These are phyloP conservation scores for Carposina sasakii DNA, from an alignment of 1,140 invertebrate species.

Conservation along the genomic window DNA sequence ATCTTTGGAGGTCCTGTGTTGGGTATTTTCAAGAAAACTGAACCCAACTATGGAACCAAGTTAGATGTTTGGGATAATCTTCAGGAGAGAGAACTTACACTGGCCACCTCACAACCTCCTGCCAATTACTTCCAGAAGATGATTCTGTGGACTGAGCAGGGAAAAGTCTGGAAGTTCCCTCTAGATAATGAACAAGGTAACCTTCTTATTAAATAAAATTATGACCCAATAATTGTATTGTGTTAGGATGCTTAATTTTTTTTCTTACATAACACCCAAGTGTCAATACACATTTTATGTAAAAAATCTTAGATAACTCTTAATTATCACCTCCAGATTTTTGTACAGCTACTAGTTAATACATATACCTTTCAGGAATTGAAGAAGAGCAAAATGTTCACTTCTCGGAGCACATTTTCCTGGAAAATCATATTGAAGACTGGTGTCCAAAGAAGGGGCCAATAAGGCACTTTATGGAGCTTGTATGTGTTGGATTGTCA, in stretches of 20 bases:
- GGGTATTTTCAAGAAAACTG: constrained; percentile 73
- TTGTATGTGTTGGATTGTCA: constrained; percentile 93
- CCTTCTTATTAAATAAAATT: no score
- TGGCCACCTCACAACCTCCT: constrained; percentile 80
- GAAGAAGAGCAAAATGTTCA: constrained; percentile 85
- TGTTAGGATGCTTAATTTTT: no score
- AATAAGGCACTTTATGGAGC: constrained; percentile 96
- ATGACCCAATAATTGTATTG: no score
- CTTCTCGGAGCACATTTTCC: constrained; percentile 94
- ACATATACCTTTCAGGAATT: constrained; percentile 74
- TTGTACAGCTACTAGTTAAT: no score
- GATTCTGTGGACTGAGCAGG: constrained; percentile 94
- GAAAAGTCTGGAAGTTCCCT: constrained; percentile 97
- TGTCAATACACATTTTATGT: no score
- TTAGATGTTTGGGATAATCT: constrained; percentile 81
- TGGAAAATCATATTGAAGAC: constrained; percentile 86
- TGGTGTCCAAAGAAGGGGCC: constrained; percentile 94
- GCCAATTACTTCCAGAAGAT: constrained; percentile 94
- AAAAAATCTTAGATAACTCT: not conserved
- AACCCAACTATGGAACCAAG: constrained; percentile 59
- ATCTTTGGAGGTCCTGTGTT: constrained; percentile 75
- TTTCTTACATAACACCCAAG: no score
- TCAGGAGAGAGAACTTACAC: constrained; percentile 77
- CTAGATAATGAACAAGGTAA: constrained; percentile 97
- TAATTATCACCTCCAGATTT: not conserved